These are phyloP conservation scores for Macquaria ambigua DNA, from an alignment of 2,113 vertebrate genomes.

Conservation along the genomic window DNA sequence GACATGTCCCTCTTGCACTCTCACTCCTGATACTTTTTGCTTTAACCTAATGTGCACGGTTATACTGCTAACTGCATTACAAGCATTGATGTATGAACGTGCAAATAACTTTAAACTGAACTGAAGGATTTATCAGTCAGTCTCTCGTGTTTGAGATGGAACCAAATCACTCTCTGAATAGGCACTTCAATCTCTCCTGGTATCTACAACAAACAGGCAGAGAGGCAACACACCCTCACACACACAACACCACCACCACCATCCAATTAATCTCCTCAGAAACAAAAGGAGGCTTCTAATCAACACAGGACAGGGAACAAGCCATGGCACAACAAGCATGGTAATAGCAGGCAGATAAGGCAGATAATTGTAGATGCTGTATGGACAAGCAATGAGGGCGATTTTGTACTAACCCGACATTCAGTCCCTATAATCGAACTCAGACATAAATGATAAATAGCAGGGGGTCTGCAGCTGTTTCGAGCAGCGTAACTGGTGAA, in stretches of 20 bases:
- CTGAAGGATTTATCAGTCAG: slow-evolving; percentile 5
- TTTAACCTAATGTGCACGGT: neutral
- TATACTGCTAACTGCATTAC: neutral
- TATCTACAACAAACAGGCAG: slow-evolving; percentile 52
- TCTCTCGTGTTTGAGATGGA: slow-evolving; percentile 9
- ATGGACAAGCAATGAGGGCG: slow-evolving; percentile 40
- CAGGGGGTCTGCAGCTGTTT: slow-evolving; percentile 12
- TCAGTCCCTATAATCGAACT: slow-evolving; percentile 33
- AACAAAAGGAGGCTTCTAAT: slow-evolving; percentile 65
- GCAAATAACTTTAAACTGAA: slow-evolving; percentile 10
- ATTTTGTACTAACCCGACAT: slow-evolving; percentile 25
- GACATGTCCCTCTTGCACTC: neutral
- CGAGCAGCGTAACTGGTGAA: slow-evolving; percentile 18
- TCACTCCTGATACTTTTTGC: neutral
- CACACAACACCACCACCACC: slow-evolving; percentile 12
- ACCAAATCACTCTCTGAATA: slow-evolving; percentile 41
- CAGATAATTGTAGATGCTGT: slow-evolving; percentile 60
- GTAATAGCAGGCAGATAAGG: slow-evolving; percentile 69
- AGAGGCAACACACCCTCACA: neutral
- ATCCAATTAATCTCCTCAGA: slow-evolving; percentile 69
- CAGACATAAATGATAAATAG: slow-evolving; percentile 48
- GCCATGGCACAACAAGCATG: slow-evolving; percentile 44
- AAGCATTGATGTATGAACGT: neutral
- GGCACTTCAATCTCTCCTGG: slow-evolving; percentile 31
- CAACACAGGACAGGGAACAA: slow-evolving; percentile 53